These are phyloP conservation scores for Tenebrosternarchus preto DNA, from an alignment of 2,113 vertebrate species.

Conservation along the genomic window DNA sequence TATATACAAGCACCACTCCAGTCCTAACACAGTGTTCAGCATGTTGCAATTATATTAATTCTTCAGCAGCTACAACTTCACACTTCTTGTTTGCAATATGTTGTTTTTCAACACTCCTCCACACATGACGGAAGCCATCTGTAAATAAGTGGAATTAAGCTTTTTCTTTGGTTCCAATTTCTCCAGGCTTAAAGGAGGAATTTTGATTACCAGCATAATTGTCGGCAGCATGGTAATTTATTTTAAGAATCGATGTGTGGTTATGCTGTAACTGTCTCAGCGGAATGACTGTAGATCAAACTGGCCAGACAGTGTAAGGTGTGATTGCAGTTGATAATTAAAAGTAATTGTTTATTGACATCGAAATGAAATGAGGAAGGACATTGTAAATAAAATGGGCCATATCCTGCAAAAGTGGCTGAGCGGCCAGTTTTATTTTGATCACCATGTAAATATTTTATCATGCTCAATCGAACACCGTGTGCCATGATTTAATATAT, in stretches of 20 bases:
- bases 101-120: conserved; percentile 4
- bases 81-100: conserved; percentile 22
- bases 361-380: conserved; percentile 14
- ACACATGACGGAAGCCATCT: conserved; percentile 15
- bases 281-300: conserved; percentile 29
- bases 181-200: not conserved
- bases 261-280: not conserved
- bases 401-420: conserved; percentile 1
- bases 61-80: not conserved
- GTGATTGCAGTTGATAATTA: conserved; percentile 43
- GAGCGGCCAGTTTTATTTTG: conserved; percentile 10
- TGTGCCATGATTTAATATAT: not conserved
- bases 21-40: not conserved
- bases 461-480: not conserved
- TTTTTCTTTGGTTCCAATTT: not conserved
- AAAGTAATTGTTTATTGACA: conserved; percentile 51
- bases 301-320: conserved; percentile 19
- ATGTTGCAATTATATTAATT: conserved; percentile 14
- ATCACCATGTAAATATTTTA: conserved; percentile 1
- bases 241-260: conserved; percentile 14
- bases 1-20: not conserved
- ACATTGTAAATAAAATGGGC: conserved; percentile 24
- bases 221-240: not conserved
- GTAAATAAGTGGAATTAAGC: conserved; percentile 14
- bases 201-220: conserved; percentile 12